phyloP scores from a whole-genome alignment of 1,140 invertebrate species.

The Drosophila watanabei region DNA sequence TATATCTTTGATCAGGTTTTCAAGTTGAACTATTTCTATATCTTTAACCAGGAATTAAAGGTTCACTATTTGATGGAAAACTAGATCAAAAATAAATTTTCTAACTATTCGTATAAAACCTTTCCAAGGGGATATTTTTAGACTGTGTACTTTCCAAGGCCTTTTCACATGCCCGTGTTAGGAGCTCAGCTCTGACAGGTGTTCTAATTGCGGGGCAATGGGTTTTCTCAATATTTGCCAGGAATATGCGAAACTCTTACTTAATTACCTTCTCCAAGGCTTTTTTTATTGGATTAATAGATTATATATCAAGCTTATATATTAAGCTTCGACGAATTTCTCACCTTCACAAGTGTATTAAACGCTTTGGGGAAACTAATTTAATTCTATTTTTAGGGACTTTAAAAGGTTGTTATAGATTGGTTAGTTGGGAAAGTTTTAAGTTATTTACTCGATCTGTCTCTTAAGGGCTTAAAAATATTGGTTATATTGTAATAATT shows the following conservation, averaged over 20 bases:
- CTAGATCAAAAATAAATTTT: background rate
- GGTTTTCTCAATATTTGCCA: background rate
- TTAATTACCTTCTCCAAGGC: background rate
- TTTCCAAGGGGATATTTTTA: too few species aligned
- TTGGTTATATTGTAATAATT: background rate
- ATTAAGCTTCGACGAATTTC: background rate
- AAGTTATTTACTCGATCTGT: background rate
- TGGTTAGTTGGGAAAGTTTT: background rate
- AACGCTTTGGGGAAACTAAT: background rate
- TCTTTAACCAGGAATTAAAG: too few species aligned
- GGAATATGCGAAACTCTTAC: slow-evolving; percentile 9
- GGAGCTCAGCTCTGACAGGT: background rate
- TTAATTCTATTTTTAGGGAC: background rate
- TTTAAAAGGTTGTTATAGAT: background rate
- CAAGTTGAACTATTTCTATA: too few species aligned
- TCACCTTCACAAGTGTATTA: background rate
- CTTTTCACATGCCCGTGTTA: background rate
- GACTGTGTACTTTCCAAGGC: slow-evolving; percentile 3
- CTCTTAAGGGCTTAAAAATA: background rate
- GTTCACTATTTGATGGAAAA: too few species aligned
- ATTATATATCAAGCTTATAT: background rate
- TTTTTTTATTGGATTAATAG: background rate
- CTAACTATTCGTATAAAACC: too few species aligned
- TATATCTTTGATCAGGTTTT: too few species aligned
- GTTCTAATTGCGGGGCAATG: background rate